These are phyloP conservation scores for Momotus momota DNA, from an alignment of 2,797 vertebrate genomes.

Conservation along the genomic window DNA sequence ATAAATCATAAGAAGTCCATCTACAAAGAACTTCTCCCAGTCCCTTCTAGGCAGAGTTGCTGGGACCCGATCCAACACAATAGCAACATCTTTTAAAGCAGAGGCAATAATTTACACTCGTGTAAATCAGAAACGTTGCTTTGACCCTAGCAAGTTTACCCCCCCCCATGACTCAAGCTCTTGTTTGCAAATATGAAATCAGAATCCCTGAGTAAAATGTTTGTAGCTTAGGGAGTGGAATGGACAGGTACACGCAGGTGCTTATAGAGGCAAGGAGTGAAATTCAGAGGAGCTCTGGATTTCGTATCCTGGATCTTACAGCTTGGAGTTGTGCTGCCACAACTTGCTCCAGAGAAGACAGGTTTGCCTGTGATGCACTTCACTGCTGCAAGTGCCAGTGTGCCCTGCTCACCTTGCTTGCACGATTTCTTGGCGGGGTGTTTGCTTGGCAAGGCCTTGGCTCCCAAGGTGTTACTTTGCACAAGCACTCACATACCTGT, in stretches of 20 bases:
- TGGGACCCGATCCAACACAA: background rate
- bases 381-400: fast-evolving
- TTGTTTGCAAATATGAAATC: background rate
- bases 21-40: background rate
- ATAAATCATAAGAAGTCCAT: background rate
- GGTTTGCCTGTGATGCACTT: background rate
- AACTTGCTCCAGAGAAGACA: background rate
- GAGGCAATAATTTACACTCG: background rate
- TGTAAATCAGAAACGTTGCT: background rate
- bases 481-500: fast-evolving
- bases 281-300: background rate
- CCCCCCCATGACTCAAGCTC: background rate
- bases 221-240: background rate
- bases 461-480: background rate
- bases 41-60: background rate
- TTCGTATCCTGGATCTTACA: background rate
- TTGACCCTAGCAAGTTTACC: background rate
- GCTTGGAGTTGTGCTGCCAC: background rate
- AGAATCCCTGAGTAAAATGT: fast-evolving
- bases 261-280: background rate
- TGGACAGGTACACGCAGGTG: fast-evolving
- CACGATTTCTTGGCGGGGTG: background rate
- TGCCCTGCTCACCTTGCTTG: background rate
- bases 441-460: fast-evolving
- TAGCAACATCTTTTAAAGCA: background rate